These are phyloP conservation scores for Chiloscyllium punctatum DNA, from an alignment of 2,797 vertebrate species.

Conservation along the genomic window DNA sequence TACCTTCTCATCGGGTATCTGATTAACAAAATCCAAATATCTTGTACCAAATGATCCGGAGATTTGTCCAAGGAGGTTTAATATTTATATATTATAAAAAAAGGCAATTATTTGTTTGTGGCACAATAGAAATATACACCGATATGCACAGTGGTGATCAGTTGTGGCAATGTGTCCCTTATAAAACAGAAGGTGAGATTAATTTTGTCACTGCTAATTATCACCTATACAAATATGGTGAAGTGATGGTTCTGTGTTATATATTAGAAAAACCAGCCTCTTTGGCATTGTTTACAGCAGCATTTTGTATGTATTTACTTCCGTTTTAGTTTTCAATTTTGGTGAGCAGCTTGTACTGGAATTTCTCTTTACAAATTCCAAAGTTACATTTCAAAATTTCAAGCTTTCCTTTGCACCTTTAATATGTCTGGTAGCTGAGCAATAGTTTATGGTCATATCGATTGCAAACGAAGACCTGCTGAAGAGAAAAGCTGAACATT, in stretches of 20 bases:
- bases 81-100: neutral
- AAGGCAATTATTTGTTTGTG: neutral
- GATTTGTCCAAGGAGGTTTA: neutral
- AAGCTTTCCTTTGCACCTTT: neutral
- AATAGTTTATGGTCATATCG: neutral
- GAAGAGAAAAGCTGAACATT: neutral
- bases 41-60: neutral
- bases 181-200: neutral
- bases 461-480: neutral
- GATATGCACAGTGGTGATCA: neutral
- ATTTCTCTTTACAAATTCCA: neutral
- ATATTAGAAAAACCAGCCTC: neutral
- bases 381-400: neutral
- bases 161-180: neutral
- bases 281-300: neutral
- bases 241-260: neutral
- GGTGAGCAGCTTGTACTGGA: neutral
- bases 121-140: neutral
- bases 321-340: neutral
- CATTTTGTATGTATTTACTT: neutral
- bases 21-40: neutral
- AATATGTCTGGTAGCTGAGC: neutral
- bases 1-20: slow-evolving; percentile 3
- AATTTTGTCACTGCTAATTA: neutral
- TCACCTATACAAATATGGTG: neutral